Percentiles rank a stretch among this genome's conserved stretches.
Conservation (phyloP, 2,888 invertebrate species). For the Caenorhabditis imperialis region DNA sequence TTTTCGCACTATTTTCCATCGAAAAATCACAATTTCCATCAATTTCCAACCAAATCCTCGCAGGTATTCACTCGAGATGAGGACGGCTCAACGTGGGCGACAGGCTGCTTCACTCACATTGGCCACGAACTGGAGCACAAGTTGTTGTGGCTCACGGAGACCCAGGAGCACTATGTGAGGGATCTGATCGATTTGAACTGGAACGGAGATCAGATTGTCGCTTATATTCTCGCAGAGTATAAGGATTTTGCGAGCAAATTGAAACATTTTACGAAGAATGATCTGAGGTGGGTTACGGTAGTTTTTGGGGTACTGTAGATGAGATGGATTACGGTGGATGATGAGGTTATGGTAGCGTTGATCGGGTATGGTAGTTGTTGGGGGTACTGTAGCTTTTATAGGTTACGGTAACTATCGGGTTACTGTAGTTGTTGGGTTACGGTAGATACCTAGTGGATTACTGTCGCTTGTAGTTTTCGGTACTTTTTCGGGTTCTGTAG, state of each 20-base stretch:
- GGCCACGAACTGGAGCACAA: slow-evolving; percentile 53
- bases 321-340: no score
- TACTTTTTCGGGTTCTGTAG: not conserved
- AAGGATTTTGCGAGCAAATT: slow-evolving; percentile 48
- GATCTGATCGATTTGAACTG: slow-evolving; percentile 42
- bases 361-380: no score
- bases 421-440: no score
- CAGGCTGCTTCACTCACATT: slow-evolving; percentile 52
- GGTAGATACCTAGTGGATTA: no score
- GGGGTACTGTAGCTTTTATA: no score
- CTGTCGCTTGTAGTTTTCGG: not conserved
- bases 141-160: slow-evolving; percentile 49
- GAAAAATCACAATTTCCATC: no score
- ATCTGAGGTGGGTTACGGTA: slow-evolving; percentile 41
- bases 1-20: slow-evolving; percentile 4
- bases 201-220: slow-evolving; percentile 44
- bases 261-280: slow-evolving; percentile 53
- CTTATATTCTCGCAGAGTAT: slow-evolving; percentile 41
- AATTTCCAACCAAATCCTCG: no score
- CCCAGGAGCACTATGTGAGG: slow-evolving; percentile 50
- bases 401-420: no score
- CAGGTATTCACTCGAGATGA: no score
- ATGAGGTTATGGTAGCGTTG: no score
- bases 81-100: slow-evolving; percentile 20
- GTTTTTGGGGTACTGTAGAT: no score